A percentile compares a stretch with the other conserved stretches of the same genome.
These are phyloP conservation scores for Druon quercuslanigerum DNA, from an alignment of 1,140 invertebrate species.

Conservation along the genomic window DNA sequence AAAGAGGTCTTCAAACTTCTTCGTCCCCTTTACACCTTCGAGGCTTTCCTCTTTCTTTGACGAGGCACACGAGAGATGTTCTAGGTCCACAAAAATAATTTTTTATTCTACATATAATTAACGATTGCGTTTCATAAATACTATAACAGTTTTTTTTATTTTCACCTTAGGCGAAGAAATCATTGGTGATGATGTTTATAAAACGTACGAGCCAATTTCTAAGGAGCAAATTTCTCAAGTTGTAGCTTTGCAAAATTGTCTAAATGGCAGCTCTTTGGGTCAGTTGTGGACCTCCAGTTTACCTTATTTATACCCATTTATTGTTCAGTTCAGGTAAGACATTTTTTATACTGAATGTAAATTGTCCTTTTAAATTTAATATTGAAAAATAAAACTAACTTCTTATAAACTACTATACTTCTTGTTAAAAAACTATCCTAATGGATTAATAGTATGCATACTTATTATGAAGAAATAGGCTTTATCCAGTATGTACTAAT, in stretches of 20 bases:
- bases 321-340: slow-evolving; percentile 78
- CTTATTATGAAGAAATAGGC: no score
- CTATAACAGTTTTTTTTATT: slow-evolving; percentile 3
- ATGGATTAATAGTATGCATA: no score
- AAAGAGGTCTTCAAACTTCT: slow-evolving; percentile 54
- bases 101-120: no score
- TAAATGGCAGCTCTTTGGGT: slow-evolving; percentile 79
- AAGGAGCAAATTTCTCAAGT: slow-evolving; percentile 76
- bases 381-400: not conserved
- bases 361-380: not conserved
- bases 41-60: slow-evolving; percentile 71
- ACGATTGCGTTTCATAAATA: no score
- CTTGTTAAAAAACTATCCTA: no score
- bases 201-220: slow-evolving; percentile 59
- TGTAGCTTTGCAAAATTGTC: slow-evolving; percentile 76
- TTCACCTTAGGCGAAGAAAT: not conserved
- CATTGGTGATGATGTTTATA: slow-evolving; percentile 1
- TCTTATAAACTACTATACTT: no score
- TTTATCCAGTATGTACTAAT: not conserved
- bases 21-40: slow-evolving; percentile 72
- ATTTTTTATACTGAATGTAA: slow-evolving; percentile 1
- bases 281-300: slow-evolving; percentile 79
- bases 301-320: slow-evolving; percentile 80
- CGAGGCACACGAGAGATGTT: slow-evolving; percentile 60
- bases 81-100: slow-evolving; percentile 43